These are phyloP conservation scores for Rhogogaster chlorosoma DNA, from an alignment of 2,888 invertebrate species.

Conservation along the genomic window DNA sequence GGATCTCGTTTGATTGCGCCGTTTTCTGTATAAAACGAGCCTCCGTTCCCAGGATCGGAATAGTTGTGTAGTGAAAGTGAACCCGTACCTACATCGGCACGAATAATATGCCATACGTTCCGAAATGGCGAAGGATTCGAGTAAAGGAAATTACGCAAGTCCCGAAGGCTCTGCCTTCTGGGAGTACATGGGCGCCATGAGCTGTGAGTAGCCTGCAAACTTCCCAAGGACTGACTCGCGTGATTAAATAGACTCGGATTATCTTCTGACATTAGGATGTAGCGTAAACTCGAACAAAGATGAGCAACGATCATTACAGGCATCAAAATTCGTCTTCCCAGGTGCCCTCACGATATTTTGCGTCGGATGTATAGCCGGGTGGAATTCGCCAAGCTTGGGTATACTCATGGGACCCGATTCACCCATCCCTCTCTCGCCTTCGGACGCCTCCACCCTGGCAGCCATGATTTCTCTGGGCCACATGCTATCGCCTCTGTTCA, in stretches of 20 bases:
- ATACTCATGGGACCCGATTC: conserved; percentile 63
- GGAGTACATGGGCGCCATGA: conserved; percentile 63
- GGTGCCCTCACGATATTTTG: conserved; percentile 51
- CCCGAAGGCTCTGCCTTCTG: conserved; percentile 65
- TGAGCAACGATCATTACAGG: background rate
- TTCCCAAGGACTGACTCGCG: no score
- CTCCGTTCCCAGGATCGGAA: background rate
- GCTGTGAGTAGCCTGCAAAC: conserved; percentile 60
- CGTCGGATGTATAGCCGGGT: conserved; percentile 63
- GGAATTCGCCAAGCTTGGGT: conserved; percentile 65
- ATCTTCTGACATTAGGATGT: background rate
- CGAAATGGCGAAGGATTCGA: conserved; percentile 56
- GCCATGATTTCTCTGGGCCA: conserved; percentile 62
- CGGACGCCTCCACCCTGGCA: conserved; percentile 63
- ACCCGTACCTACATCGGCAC: background rate
- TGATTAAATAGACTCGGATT: background rate
- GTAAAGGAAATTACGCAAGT: conserved; percentile 62
- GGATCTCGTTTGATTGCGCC: background rate
- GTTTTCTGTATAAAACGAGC: background rate
- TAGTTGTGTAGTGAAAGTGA: background rate
- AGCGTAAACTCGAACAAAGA: background rate
- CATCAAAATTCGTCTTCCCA: background rate
- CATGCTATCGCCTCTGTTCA: conserved; percentile 60
- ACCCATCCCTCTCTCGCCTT: conserved; percentile 59
- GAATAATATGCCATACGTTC: background rate